Evolutionary conservation across 2,113 vertebrate species (phyloP).

Genomic region (Cisticola juncidis): DNA sequence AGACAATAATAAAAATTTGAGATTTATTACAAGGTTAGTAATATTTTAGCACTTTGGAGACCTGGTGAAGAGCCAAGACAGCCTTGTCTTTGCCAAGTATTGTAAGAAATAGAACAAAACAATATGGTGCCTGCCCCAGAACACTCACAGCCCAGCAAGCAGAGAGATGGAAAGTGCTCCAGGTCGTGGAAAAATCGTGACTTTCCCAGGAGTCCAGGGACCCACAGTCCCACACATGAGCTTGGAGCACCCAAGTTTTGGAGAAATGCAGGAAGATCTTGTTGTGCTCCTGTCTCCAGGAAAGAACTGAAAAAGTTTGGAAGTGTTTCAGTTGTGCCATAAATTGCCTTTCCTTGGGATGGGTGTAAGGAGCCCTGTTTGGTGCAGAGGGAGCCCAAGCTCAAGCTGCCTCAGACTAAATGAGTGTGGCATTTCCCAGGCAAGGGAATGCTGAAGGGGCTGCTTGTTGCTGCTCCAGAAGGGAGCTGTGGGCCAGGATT

Average conservation of each 20-base stretch:
- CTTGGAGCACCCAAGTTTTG: not conserved
- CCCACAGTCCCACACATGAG: rapidly evolving
- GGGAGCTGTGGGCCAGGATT: not conserved
- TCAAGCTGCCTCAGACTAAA: not conserved
- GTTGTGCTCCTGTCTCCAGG: not conserved
- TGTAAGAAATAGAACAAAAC: conserved; percentile 6
- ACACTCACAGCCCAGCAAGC: not conserved
- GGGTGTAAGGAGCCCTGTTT: not conserved
- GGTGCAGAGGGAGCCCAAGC: not conserved
- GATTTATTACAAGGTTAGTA: conserved; percentile 5
- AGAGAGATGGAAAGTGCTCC: not conserved
- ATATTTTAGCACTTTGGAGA: conserved; percentile 45
- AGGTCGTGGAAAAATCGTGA: not conserved
- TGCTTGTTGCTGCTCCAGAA: not conserved
- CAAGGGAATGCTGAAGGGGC: not conserved
- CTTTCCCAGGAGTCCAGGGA: rapidly evolving
- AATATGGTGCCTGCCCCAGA: not conserved
- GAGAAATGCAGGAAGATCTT: not conserved
- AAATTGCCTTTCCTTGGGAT: not conserved
- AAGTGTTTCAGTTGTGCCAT: not conserved
- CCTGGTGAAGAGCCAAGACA: not conserved
- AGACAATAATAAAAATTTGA: conserved; percentile 15
- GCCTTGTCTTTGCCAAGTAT: conserved; percentile 23
- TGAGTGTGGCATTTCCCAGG: not conserved
- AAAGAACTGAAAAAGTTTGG: not conserved